Base-by-base conservation (phyloP, 2,113 vertebrate genomes). In the Nothoprocta perdicaria region DNA sequence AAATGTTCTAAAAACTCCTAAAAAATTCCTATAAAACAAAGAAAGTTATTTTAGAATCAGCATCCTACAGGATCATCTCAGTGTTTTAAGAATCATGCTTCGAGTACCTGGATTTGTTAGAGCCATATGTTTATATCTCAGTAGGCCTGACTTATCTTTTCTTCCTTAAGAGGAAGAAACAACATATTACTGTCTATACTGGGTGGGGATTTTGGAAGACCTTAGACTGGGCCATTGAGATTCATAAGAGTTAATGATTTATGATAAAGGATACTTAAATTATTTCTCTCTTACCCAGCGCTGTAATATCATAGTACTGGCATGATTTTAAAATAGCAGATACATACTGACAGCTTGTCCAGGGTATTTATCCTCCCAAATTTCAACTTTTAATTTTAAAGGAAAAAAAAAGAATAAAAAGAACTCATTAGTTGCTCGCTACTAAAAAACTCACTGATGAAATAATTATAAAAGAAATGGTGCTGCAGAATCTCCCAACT, bases 51-150 rank as follows among this genome's bases (percentile, higher is more conserved):
- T 57, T 89, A 61, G 50, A 77, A 35, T 83, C 63, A 58, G n/a
- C 82, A 8, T 89, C 68, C 88, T 75, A 35, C 43, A 84, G 73
- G 50, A 91, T 77, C 75, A 62, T 79, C 35, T 69, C 26, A 72
- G 31, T 89, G 72, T 68, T 95, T 90, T 61, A 82, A 93, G 71
- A 72, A 78, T 80, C 62, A 63, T 38, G 31, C 72, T 91, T 91
- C 80, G 45, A 65, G 35, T 82, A 93, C 63, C 90, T 92, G 82
- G 84, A 73, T 91, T 94, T 86, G 31, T 80, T 91, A 72, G 69
- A 91, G 82, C 84, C 92, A 81, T 91, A 92, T 95, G 94, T 91
- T 93, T 80, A 4, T 84, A 61, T 91, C 91, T 91, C 91, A 95
- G 87, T 73, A 88, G 82, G 79, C 85, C 38, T 95, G 91, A 95